Conservation (phyloP, 2,888 invertebrate species). For the Odontocolon sp. region DNA sequence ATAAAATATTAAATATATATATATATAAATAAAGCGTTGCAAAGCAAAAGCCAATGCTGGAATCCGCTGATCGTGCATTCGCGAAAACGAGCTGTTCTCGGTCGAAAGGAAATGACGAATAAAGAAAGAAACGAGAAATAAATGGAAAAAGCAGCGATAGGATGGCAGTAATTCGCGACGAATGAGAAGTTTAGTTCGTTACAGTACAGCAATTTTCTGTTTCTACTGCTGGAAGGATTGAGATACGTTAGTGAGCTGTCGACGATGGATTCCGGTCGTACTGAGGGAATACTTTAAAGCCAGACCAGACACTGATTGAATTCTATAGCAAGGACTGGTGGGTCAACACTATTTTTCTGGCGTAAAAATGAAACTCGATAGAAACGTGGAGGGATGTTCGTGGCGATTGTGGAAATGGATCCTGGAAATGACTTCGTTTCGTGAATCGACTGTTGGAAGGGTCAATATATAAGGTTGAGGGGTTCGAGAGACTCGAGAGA, state of each 20-base stretch:
- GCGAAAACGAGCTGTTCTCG: neutral
- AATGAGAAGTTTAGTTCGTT: conserved; percentile 35
- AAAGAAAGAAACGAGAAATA: conserved; percentile 2
- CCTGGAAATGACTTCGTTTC: conserved; percentile 25
- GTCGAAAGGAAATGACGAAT: conserved; percentile 26
- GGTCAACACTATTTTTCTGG: conserved; percentile 28
- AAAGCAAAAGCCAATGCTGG: neutral
- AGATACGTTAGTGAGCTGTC: neutral
- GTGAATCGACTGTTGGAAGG: conserved; percentile 20
- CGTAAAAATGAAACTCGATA: conserved; percentile 5
- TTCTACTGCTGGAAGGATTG: conserved; percentile 2
- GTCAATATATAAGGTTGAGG: neutral
- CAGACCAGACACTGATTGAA: conserved; percentile 8
- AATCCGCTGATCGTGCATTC: too few species aligned
- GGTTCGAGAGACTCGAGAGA: neutral
- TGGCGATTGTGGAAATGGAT: conserved; percentile 24
- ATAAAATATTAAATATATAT: neutral
- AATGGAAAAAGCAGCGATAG: neutral
- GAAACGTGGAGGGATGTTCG: conserved; percentile 1
- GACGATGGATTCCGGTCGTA: conserved; percentile 29
- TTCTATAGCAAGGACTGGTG: neutral
- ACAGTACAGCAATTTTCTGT: conserved; percentile 21
- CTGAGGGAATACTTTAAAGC: conserved; percentile 42
- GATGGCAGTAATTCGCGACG: conserved; percentile 27
- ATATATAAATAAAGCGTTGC: neutral